Conservation (phyloP, 2,113 vertebrate genomes). For the Gymnocephalus cernua region DNA sequence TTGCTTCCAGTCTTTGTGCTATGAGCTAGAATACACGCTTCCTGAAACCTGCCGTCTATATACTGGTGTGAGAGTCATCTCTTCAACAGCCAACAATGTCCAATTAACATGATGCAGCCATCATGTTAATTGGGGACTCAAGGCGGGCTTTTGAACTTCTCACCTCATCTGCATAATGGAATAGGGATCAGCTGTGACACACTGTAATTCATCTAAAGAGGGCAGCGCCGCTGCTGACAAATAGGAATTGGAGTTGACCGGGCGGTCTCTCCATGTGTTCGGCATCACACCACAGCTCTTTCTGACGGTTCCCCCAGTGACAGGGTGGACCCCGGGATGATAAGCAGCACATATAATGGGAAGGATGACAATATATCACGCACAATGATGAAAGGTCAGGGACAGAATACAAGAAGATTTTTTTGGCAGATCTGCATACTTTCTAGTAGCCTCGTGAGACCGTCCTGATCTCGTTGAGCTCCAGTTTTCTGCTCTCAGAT, state of each 20-base stretch:
- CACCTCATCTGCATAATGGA: conserved; percentile 55
- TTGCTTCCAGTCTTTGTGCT: neutral
- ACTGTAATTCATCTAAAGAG: conserved; percentile 23
- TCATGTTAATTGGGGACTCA: conserved; percentile 10
- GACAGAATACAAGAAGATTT: neutral
- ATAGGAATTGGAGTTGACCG: neutral
- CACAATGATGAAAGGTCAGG: conserved; percentile 10
- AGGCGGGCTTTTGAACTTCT: conserved; percentile 36
- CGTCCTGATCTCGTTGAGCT: no score
- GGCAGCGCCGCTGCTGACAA: conserved; percentile 13
- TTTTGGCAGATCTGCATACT: neutral
- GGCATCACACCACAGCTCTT: conserved; percentile 14
- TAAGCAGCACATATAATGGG: conserved; percentile 30
- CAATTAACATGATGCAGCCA: conserved; percentile 26
- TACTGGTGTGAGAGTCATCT: neutral
- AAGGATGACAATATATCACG: neutral
- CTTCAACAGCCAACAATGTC: neutral
- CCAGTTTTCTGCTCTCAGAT: no score
- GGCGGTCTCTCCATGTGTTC: conserved; percentile 16
- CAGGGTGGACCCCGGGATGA: neutral
- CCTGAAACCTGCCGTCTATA: no score
- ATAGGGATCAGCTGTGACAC: conserved; percentile 25
- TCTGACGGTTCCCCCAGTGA: neutral
- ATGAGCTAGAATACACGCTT: neutral
- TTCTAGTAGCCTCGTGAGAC: no score